Conservation (phyloP, 2,797 vertebrate species). For the Fundulus diaphanus region DNA sequence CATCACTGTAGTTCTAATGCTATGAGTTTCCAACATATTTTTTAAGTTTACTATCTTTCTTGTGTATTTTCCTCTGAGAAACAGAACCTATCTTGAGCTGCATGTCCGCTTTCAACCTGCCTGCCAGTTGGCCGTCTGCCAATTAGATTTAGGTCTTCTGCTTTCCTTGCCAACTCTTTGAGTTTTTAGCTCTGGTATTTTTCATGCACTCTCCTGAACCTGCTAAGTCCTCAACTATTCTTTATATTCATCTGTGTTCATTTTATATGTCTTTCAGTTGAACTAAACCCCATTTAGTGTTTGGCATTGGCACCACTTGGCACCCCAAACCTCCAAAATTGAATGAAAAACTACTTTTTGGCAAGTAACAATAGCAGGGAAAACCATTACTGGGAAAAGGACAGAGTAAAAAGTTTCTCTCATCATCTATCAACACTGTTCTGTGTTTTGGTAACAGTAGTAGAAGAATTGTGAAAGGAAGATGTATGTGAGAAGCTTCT, state of each 20-base stretch:
- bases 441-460: background rate
- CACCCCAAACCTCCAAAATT: background rate
- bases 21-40: background rate
- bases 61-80: slow-evolving; percentile 1
- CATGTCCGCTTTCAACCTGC: background rate
- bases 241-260: background rate
- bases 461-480: background rate
- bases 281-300: background rate
- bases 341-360: background rate
- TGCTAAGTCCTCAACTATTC: background rate
- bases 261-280: background rate
- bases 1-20: background rate
- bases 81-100: background rate
- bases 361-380: background rate
- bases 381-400: slow-evolving; percentile 2
- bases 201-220: background rate
- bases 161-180: background rate
- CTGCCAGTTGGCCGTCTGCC: slow-evolving; percentile 1
- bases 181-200: background rate
- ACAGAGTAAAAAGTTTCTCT: background rate
- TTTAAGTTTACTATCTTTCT: background rate
- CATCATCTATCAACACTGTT: background rate
- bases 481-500: background rate
- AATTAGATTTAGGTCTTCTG: background rate
- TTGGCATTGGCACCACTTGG: background rate